Conservation (phyloP, 1,140 invertebrate genomes). For the Formica selysi region DNA sequence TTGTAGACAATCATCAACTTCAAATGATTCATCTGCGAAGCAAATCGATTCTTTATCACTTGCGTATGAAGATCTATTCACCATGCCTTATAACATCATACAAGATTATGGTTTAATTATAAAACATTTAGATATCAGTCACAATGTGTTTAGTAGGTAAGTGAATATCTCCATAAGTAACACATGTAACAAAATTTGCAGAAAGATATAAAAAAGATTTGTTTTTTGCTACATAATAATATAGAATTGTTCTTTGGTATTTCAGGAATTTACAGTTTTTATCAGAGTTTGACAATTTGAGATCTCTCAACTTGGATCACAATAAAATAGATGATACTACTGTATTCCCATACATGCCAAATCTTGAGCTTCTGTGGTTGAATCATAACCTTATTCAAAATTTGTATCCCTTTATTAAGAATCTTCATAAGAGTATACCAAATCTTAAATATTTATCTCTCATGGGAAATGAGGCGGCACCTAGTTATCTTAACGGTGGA, state of each 20-base stretch:
- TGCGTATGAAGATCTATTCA: constrained; percentile 82
- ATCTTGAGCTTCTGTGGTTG: constrained; percentile 91
- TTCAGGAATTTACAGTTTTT: constrained; percentile 90
- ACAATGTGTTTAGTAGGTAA: constrained; percentile 90
- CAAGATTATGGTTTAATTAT: constrained; percentile 79
- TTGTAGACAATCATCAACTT: constrained; percentile 74
- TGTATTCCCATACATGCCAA: constrained; percentile 89
- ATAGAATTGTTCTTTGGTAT: constrained; percentile 62
- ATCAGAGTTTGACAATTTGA: constrained; percentile 89
- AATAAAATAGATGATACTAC: constrained; percentile 90
- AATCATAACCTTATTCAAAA: constrained; percentile 92
- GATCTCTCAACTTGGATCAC: constrained; percentile 91
- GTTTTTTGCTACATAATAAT: constrained; percentile 34
- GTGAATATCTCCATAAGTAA: constrained; percentile 58
- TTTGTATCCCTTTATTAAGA: constrained; percentile 90
- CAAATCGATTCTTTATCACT: constrained; percentile 78
- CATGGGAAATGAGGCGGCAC: constrained; percentile 93
- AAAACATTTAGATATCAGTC: constrained; percentile 90
- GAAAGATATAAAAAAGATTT: constrained; percentile 23
- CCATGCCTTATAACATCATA: constrained; percentile 83
- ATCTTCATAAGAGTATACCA: constrained; percentile 89
- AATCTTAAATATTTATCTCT: constrained; percentile 90
- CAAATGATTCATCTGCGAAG: constrained; percentile 69
- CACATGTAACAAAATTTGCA: not conserved
- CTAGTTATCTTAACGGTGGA: constrained; percentile 91